Conservation (phyloP, 92 coral and sea anemone genomes). For the Zoanthus sociatus region DNA sequence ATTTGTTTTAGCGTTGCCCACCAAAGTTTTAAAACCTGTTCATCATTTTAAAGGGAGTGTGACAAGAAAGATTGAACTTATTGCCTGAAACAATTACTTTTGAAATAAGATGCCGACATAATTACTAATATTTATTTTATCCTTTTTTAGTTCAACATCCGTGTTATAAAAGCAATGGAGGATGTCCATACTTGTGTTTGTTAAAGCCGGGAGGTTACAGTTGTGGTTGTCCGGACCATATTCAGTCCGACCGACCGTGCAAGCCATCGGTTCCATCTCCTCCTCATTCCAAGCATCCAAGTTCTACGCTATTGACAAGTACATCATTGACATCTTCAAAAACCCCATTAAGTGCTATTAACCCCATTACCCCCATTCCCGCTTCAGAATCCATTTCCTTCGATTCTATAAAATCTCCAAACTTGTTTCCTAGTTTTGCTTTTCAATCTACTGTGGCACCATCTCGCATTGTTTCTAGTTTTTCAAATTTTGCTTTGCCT, state of each 20-base stretch:
- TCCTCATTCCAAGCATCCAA: background rate
- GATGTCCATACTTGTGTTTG: slow-evolving; percentile 22
- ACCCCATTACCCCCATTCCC: background rate
- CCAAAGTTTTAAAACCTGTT: no score
- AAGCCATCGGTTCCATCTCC: background rate
- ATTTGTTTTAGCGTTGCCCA: no score
- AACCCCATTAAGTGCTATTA: background rate
- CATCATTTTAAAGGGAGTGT: no score
- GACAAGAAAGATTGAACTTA: no score
- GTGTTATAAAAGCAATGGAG: slow-evolving; percentile 31
- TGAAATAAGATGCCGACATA: background rate
- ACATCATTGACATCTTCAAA: background rate
- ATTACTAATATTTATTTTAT: background rate
- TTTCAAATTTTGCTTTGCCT: background rate
- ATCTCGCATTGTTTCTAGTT: no score
- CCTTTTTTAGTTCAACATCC: slow-evolving; percentile 21
- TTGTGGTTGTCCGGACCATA: slow-evolving; percentile 24
- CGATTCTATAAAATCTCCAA: background rate
- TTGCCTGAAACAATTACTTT: background rate
- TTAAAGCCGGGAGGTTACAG: slow-evolving; percentile 38
- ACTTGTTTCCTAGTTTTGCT: background rate
- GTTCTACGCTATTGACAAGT: background rate
- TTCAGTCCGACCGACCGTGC: background rate
- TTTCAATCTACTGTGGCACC: background rate
- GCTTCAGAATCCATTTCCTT: background rate